Evolutionary conservation across 2,113 vertebrate species (phyloP), one percentile per base, ranked within the genome.

Genomic region (Bubalus kerabau): DNA sequence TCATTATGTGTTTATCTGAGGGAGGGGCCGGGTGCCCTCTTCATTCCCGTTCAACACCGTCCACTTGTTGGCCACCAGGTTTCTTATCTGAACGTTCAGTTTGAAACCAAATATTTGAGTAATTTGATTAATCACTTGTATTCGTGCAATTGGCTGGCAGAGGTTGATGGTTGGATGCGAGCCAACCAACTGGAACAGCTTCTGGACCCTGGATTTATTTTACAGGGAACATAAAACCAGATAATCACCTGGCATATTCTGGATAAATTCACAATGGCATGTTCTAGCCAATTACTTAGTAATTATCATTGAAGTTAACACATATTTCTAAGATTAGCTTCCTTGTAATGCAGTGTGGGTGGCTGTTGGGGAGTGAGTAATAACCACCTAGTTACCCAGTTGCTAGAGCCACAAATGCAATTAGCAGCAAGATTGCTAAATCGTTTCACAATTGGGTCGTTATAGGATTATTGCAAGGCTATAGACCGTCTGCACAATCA

Each of bases 191-290:
- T 91, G 85, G 95, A 95, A 96, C 91, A 82, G 56, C 95, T 95
- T 97, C 40, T 19, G 90, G 91, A 96, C 80, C 40, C 91, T 90
- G 82, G 80, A 94, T 98, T 98, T 93, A 97, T 98, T 97, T 98
- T 98, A 96, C 90, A 57, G 94, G 83, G 96, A 96, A 97, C 57
- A 95, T 95, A 93, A 92, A 76, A 96, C 95, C 84, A 95, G 97
- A 97, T 98, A 97, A 98, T 98, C 97, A 96, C 95, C 97, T 97
- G 90, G 94, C 97, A 92, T 95, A 95, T 96, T 95, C 93, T 7
- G 5, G 94, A 90, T 87, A 92, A 87, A 95, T 97, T 93, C 95
- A 97, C 97, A 97, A 88, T 97, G 90, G 84, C 24, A 0, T 71
- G 78, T 97, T 97, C 96, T 97, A 95, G 93, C 97, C 97, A 98